Percentiles rank a stretch among this genome's conserved stretches.
phyloP scores from a whole-genome alignment of 2,888 invertebrate genomes.

The Campopleginae sp. region DNA sequence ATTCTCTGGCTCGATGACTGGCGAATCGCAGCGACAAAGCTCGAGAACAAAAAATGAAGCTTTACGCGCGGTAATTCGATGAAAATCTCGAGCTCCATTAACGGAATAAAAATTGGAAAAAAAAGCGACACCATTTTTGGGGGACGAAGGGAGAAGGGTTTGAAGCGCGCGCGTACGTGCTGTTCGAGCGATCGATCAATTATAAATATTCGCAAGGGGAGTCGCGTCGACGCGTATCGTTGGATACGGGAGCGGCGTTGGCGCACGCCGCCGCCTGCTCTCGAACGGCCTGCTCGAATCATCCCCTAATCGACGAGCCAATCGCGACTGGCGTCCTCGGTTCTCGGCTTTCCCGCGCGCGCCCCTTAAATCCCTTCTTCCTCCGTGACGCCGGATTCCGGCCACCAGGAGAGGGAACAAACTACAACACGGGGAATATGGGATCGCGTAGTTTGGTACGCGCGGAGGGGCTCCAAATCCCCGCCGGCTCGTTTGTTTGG shows the following conservation, averaged over 20 bases:
- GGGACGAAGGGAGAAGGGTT: neutral
- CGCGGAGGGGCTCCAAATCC: constrained; percentile 38
- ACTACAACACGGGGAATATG: too few relatives aligned
- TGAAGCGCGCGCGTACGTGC: too few relatives aligned
- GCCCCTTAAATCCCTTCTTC: constrained; percentile 52
- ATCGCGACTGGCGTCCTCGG: constrained; percentile 69
- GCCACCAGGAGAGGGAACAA: constrained; percentile 9
- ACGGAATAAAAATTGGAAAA: neutral
- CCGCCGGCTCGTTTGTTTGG: constrained; percentile 34
- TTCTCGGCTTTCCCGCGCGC: constrained; percentile 60
- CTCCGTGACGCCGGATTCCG: neutral
- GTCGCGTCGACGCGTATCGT: constrained; percentile 53
- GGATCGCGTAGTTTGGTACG: too few relatives aligned
- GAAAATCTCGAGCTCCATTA: constrained; percentile 2
- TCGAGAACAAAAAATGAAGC: neutral
- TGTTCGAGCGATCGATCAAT: constrained; percentile 64
- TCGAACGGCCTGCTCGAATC: constrained; percentile 70
- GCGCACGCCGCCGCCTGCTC: constrained; percentile 26
- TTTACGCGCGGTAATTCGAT: neutral
- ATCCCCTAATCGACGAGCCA: constrained; percentile 79
- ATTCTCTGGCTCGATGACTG: neutral
- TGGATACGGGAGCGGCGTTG: neutral
- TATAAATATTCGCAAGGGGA: constrained; percentile 58
- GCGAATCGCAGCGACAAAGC: neutral
- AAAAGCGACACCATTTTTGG: constrained; percentile 29